Percentiles rank a stretch among this genome's conserved stretches.
These are phyloP conservation scores for Phaethornis superciliosus DNA, from an alignment of 2,113 vertebrate species.

Conservation along the genomic window DNA sequence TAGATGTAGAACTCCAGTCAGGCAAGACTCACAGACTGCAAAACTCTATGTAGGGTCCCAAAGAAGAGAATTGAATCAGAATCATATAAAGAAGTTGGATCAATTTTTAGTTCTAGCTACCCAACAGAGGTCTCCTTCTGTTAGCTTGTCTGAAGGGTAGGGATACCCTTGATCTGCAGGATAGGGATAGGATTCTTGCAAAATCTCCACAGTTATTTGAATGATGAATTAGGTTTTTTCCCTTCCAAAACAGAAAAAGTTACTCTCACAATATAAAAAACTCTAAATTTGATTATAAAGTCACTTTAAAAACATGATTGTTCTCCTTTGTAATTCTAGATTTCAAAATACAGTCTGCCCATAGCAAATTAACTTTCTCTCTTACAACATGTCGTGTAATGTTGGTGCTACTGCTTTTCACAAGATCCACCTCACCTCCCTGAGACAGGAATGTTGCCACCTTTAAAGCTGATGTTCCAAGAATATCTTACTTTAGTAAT, in stretches of 20 bases:
- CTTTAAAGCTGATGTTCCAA: background rate
- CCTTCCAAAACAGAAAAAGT: background rate
- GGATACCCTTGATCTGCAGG: background rate
- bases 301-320: background rate
- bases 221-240: background rate
- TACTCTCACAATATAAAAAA: background rate
- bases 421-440: background rate
- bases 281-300: background rate
- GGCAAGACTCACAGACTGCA: background rate
- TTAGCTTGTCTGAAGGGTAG: background rate
- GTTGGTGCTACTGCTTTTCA: background rate
- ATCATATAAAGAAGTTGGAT: background rate
- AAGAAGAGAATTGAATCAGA: background rate
- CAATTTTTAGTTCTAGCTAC: background rate
- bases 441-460: background rate
- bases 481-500: background rate
- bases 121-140: background rate
- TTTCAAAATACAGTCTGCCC: background rate
- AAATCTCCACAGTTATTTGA: background rate
- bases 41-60: background rate
- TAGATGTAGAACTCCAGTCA: background rate
- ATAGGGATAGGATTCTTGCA: background rate
- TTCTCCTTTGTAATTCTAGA: background rate
- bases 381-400: background rate
- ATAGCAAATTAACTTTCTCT: background rate